Base-by-base conservation (phyloP, 2,888 invertebrate species). In the Cataglyphis cursor region DNA sequence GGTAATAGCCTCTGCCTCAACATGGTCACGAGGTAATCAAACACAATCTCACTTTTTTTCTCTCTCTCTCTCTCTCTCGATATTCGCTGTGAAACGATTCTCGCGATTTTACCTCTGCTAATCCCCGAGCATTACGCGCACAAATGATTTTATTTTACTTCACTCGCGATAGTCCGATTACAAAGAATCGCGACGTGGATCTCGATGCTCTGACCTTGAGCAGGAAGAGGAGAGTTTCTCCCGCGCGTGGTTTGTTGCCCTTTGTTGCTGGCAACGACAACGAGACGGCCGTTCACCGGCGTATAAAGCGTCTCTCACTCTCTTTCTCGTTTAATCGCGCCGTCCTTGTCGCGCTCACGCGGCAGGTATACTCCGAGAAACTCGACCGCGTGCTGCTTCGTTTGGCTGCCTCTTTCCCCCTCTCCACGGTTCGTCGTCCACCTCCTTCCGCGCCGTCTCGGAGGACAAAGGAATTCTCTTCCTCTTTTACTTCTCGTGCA, bases 381-480 rank as follows among this genome's bases (percentile, higher is more conserved):
- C 90, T 85, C 86, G 84, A 87, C 86, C 87, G 90, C 86, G 89
- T 90, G 87, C 78, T 85, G 81, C 78, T 73, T 80, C 85, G 81
- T 65, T 82, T 74, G 65, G 61, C 4, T 76, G 68, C 41, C 64
- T 76, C 85, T 74, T 70, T 81, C 62, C 21, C 21, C 66, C 73
- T 80, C 80, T 81, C 66, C 24, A 3, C n/a, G 51, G 12, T 44
- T 21, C 38, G 72, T 31, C 64, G 72, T 38, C 61, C 80, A 21
- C 73, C 81, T 66, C 75, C 75, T 75, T 72, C 65, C 72, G 68
- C 59, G 35, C 74, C 62, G 72, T 85, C 88, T 85, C 86, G 88
- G 88, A 90, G 93, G 93, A 94, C 94, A 94, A 94, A 94, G 93
- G 92, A 94, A 93, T 93, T 93, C 93, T 78, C 73, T 91, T 91